Evolutionary conservation across 2,113 vertebrate species (phyloP).

Genomic region (Hippoglossus stenolepis): DNA sequence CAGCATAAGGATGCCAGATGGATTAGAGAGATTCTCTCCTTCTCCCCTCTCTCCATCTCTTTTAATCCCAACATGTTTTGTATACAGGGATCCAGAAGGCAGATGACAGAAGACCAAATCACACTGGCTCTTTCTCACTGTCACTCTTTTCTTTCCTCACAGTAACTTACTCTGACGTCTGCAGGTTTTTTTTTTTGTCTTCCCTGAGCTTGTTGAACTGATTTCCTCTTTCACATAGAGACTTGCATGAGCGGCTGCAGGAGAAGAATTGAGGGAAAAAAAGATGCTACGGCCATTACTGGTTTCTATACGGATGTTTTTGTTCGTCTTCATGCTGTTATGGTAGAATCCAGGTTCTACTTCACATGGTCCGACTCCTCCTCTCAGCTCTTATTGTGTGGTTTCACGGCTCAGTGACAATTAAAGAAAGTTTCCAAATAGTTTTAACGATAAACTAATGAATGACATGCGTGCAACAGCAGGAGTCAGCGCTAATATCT

Average conservation of each 20-base stretch:
- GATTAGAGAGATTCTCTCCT: slow-evolving; percentile 74
- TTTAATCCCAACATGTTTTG: slow-evolving; percentile 71
- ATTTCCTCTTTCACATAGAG: slow-evolving; percentile 50
- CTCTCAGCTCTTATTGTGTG: slow-evolving; percentile 6
- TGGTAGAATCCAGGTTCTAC: slow-evolving; percentile 1
- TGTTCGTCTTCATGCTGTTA: slow-evolving; percentile 3
- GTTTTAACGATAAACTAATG: slow-evolving; percentile 20
- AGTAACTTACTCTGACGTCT: slow-evolving; percentile 63
- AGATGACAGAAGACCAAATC: slow-evolving; percentile 72
- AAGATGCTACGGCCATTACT: not conserved
- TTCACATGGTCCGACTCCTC: not conserved
- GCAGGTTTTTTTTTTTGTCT: not conserved
- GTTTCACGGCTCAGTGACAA: slow-evolving; percentile 14
- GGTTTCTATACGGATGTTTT: slow-evolving; percentile 9
- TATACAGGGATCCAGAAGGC: slow-evolving; percentile 71
- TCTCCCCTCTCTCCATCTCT: slow-evolving; percentile 53
- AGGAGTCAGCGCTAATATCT: slow-evolving; percentile 5
- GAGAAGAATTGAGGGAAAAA: slow-evolving; percentile 5
- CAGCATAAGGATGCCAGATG: slow-evolving; percentile 90
- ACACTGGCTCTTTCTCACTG: slow-evolving; percentile 69
- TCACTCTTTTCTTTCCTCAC: slow-evolving; percentile 62
- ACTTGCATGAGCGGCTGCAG: slow-evolving; percentile 37
- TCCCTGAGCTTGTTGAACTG: slow-evolving; percentile 49
- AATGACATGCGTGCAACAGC: slow-evolving; percentile 24
- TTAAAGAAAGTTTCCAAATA: slow-evolving; percentile 18